phyloP scores from a whole-genome alignment of 2,888 invertebrate genomes.

The Crossocerus cetratus region DNA sequence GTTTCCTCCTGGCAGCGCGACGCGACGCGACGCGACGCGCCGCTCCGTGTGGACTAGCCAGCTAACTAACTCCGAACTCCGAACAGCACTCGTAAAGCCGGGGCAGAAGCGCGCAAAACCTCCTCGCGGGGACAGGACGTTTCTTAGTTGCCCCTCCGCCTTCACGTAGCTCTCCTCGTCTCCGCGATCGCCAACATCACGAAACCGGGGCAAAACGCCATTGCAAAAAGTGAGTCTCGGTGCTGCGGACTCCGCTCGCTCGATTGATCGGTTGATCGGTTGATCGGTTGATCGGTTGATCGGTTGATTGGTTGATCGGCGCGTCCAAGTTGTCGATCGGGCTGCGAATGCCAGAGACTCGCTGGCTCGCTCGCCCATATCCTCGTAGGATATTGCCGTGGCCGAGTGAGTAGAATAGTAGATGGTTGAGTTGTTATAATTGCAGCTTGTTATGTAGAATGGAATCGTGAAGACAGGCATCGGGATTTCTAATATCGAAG shows the following conservation, averaged over 20 bases:
- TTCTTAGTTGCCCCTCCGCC: too few species aligned
- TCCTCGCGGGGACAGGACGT: too few species aligned
- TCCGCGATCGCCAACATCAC: too few species aligned
- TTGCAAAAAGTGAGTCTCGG: constrained; percentile 13
- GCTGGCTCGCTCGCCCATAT: background rate
- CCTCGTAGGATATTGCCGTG: constrained; percentile 43
- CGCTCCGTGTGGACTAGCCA: too few species aligned
- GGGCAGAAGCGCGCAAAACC: constrained; percentile 3
- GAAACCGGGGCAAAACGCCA: constrained; percentile 29
- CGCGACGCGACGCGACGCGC: too few species aligned
- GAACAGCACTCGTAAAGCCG: too few species aligned
- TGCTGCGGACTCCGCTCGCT: constrained; percentile 4
- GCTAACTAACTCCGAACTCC: too few species aligned
- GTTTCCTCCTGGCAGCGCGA: constrained; percentile 32
- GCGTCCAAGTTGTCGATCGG: background rate
- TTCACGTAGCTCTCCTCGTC: too few species aligned
- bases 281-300: too few species aligned
- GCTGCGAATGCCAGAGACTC: constrained; percentile 8
- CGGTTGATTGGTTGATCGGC: background rate
- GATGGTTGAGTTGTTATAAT: too few species aligned
- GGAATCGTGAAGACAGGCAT: background rate
- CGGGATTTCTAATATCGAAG: too few species aligned
- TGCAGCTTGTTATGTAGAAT: too few species aligned
- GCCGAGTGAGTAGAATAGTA: constrained; percentile 64
- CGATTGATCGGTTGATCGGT: background rate